phyloP scores from a whole-genome alignment of 2,797 vertebrate species.

The Cyclura pinguis region DNA sequence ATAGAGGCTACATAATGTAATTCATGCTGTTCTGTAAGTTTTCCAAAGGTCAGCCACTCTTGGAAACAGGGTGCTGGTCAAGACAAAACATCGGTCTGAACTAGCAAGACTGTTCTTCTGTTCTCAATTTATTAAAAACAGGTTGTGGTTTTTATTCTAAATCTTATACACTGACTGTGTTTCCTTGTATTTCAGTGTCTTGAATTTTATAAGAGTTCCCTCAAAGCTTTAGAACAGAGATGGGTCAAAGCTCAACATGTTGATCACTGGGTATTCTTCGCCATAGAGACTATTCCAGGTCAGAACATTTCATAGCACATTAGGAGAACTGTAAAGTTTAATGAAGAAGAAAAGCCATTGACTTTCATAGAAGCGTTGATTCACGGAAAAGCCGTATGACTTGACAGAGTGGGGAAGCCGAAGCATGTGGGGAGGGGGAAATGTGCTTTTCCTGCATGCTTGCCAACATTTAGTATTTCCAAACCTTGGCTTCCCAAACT shows the following conservation, averaged over 20 bases:
- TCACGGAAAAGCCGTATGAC: constrained; percentile 46
- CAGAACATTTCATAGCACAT: constrained; percentile 43
- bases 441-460: constrained; percentile 35
- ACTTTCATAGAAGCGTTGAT: constrained; percentile 17
- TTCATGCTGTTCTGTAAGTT: not conserved
- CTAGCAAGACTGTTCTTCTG: not conserved
- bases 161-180: not conserved
- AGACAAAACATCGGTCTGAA: not conserved
- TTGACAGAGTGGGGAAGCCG: constrained; percentile 49
- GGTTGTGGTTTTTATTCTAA: not conserved
- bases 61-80: not conserved
- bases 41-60: not conserved
- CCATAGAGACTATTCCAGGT: not conserved
- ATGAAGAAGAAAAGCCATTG: constrained; percentile 25
- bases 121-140: constrained; percentile 1
- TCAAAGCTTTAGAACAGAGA: not conserved
- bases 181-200: not conserved
- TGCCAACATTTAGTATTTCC: constrained; percentile 44
- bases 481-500: constrained; percentile 17
- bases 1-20: not conserved
- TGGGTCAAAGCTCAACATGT: constrained; percentile 7
- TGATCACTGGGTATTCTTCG: constrained; percentile 30
- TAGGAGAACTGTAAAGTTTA: constrained; percentile 28
- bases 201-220: not conserved
- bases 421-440: not conserved